These are phyloP conservation scores for Acipenser ruthenus DNA, from an alignment of 2,797 vertebrate genomes.

Conservation along the genomic window DNA sequence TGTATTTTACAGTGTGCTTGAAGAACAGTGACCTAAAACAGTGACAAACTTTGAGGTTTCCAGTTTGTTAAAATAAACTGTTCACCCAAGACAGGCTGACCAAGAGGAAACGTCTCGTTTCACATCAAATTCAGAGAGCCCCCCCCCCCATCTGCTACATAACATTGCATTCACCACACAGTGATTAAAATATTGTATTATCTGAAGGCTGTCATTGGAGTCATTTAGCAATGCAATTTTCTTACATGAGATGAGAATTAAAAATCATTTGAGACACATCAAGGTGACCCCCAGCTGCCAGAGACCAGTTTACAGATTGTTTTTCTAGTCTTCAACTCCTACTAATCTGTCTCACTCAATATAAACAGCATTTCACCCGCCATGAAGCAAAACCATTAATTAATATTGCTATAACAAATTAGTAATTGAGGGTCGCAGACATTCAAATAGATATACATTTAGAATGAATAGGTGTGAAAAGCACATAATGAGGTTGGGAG, in stretches of 20 bases:
- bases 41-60: too few species aligned
- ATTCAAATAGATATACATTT: conserved; percentile 40
- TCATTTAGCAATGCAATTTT: conserved; percentile 51
- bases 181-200: conserved; percentile 10
- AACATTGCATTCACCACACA: conserved; percentile 28
- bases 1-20: too few species aligned
- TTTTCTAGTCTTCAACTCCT: conserved; percentile 58
- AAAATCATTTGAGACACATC: conserved; percentile 61
- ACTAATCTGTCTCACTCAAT: conserved; percentile 62
- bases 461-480: conserved; percentile 54
- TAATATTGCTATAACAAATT: conserved; percentile 78
- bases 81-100: too few species aligned
- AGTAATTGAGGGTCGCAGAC: conserved; percentile 38
- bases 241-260: conserved; percentile 51
- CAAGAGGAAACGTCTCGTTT: too few species aligned
- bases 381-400: conserved; percentile 69
- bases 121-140: too few species aligned
- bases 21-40: too few species aligned
- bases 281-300: conserved; percentile 70
- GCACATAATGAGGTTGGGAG: conserved; percentile 42
- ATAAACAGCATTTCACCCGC: conserved; percentile 53
- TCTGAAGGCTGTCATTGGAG: conserved; percentile 23
- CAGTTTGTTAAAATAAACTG: too few species aligned
- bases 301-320: conserved; percentile 57
- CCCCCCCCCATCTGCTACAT: not conserved